These are phyloP conservation scores for Ursus arctos DNA, from an alignment of 2,113 vertebrate species.

Conservation along the genomic window DNA sequence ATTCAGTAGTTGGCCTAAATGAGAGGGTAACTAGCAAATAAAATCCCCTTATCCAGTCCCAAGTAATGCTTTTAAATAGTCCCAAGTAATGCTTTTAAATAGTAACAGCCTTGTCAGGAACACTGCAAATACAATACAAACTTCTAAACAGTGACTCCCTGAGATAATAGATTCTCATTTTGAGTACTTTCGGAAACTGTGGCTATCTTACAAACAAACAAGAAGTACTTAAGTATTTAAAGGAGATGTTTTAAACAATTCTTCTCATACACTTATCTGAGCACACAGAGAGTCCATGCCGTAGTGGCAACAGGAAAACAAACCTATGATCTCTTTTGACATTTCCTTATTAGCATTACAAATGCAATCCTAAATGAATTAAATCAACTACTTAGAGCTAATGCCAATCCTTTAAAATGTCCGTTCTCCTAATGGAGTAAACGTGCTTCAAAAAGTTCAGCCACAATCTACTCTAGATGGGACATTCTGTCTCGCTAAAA, in stretches of 20 bases:
- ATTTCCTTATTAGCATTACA: neutral
- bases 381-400: neutral
- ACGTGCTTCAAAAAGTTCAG: neutral
- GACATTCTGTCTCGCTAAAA: neutral
- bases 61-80: neutral
- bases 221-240: neutral
- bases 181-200: neutral
- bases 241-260: neutral
- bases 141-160: fast-evolving
- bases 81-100: neutral
- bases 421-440: neutral
- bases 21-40: neutral
- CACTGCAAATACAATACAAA: neutral
- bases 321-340: neutral
- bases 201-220: neutral
- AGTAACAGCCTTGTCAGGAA: neutral
- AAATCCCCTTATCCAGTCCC: neutral
- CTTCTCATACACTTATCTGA: neutral
- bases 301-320: neutral
- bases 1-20: neutral
- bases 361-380: neutral
- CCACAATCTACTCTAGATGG: neutral
- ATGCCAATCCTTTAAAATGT: neutral
- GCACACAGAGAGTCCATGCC: neutral
- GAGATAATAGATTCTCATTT: neutral